A percentile compares a stretch with the other conserved stretches of the same genome.
These are phyloP conservation scores for Coturnix japonica DNA, from an alignment of 2,113 vertebrate genomes.

Conservation along the genomic window DNA sequence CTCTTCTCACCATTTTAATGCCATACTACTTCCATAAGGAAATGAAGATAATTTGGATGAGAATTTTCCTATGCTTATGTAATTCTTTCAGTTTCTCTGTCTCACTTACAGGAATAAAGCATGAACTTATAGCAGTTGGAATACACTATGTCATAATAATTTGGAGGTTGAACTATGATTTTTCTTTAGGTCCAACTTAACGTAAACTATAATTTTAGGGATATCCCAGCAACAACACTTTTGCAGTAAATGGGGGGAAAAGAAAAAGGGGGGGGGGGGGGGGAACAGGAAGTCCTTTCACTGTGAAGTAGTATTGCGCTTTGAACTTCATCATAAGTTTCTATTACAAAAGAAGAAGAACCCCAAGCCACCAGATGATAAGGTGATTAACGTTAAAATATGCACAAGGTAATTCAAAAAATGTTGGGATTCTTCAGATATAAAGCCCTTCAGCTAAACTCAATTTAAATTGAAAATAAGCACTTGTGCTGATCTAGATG, in stretches of 20 bases:
- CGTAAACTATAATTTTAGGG: background rate
- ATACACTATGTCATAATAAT: background rate
- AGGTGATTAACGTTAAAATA: conserved; percentile 41
- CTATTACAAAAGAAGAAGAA: background rate
- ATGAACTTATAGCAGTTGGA: background rate
- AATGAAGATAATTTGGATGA: background rate
- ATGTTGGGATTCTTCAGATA: background rate
- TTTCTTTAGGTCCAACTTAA: background rate
- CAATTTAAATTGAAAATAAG: conserved; percentile 49
- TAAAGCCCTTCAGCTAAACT: conserved; percentile 23
- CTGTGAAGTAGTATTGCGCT: background rate
- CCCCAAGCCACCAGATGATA: background rate
- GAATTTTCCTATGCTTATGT: background rate
- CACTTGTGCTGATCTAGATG: background rate
- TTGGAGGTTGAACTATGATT: background rate
- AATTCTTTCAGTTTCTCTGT: background rate
- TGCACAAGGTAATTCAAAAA: background rate
- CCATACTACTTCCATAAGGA: background rate
- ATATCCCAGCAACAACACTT: background rate
- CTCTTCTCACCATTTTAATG: background rate
- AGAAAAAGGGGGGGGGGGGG: background rate
- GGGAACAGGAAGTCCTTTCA: background rate
- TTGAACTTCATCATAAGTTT: background rate
- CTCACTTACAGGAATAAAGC: background rate
- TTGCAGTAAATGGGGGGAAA: background rate